Evolutionary conservation across 2,113 vertebrate genomes (phyloP).

Genomic region (Spermophilus dauricus): DNA sequence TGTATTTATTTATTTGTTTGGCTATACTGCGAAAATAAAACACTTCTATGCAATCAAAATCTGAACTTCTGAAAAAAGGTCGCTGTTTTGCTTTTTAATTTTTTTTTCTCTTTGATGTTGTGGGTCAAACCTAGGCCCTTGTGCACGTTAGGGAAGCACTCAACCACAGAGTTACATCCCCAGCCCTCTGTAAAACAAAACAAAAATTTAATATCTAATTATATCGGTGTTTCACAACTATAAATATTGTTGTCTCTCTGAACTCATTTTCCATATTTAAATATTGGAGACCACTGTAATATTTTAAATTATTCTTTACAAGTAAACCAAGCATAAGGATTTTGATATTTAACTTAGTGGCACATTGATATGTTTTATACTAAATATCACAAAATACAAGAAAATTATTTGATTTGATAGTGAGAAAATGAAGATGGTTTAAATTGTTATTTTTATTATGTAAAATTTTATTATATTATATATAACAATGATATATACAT

Average conservation of each 20-base stretch:
- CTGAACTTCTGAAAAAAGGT: background rate
- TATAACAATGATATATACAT: no score
- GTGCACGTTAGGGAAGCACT: background rate
- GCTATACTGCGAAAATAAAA: constrained; percentile 51
- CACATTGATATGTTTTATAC: background rate
- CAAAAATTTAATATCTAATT: background rate
- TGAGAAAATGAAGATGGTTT: background rate
- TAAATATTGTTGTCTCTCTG: background rate
- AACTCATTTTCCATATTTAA: constrained; percentile 6
- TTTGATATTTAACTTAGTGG: background rate
- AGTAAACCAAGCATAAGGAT: background rate
- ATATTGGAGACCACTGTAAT: background rate
- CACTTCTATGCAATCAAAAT: constrained; percentile 56
- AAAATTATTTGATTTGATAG: background rate
- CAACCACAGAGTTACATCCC: background rate
- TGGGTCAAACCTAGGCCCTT: background rate
- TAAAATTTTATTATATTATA: no score
- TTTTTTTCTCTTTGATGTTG: background rate
- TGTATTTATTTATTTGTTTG: constrained; percentile 62
- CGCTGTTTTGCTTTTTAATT: background rate
- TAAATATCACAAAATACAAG: constrained; percentile 8
- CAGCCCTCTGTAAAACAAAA: no score
- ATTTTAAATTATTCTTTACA: constrained; percentile 31
- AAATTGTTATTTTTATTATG: background rate
- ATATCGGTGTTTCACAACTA: background rate